Conservation (phyloP, 2,113 vertebrate genomes). For the Globicephala melas region DNA sequence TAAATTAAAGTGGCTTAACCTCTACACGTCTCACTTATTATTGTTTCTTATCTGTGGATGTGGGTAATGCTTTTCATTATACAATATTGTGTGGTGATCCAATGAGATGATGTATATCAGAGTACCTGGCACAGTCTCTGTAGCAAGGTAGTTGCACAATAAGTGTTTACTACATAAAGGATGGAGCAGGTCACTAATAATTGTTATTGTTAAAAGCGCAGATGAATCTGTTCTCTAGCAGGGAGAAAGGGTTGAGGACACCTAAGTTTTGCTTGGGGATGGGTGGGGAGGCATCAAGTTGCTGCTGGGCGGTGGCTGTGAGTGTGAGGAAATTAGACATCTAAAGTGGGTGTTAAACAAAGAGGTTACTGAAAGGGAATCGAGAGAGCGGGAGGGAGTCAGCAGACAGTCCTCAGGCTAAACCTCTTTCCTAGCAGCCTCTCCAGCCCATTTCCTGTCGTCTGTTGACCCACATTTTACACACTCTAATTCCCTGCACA, state of each 20-base stretch:
- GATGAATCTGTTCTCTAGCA: neutral
- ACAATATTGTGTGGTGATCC: neutral
- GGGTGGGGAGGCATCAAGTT: fast-evolving
- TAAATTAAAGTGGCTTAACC: neutral
- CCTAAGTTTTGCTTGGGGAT: neutral
- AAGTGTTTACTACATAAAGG: neutral
- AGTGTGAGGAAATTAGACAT: neutral
- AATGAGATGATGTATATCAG: neutral
- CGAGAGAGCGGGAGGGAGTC: neutral
- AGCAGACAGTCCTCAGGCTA: neutral
- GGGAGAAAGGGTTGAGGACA: neutral
- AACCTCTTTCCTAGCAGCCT: neutral
- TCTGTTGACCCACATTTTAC: neutral
- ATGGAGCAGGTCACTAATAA: neutral
- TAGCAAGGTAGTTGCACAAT: neutral
- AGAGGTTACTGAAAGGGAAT: neutral
- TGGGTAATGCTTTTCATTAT: neutral
- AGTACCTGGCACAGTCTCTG: neutral
- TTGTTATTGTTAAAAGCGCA: neutral
- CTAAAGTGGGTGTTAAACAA: neutral
- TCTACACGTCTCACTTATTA: neutral
- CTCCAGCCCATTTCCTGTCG: neutral
- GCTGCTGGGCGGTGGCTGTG: neutral
- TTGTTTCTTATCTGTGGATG: neutral
- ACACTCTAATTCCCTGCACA: fast-evolving